These are phyloP conservation scores for Hybognathus amarus DNA, from an alignment of 2,797 vertebrate species.

Conservation along the genomic window DNA sequence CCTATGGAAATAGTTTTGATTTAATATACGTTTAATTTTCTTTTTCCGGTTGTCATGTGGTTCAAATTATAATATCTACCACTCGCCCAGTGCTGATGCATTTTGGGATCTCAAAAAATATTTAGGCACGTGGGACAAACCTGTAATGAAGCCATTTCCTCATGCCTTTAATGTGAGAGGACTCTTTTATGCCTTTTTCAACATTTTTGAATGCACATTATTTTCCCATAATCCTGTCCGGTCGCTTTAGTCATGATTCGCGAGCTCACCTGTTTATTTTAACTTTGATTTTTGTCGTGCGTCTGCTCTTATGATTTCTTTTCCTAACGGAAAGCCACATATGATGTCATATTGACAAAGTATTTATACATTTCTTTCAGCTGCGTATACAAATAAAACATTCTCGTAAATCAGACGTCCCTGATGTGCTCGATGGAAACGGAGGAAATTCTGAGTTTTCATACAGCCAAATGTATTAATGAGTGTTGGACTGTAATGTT, in stretches of 20 bases:
- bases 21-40: constrained; percentile 57
- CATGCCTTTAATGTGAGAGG: constrained; percentile 22
- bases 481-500: neutral
- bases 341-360: constrained; percentile 63
- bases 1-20: constrained; percentile 92
- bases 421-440: neutral
- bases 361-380: constrained; percentile 49
- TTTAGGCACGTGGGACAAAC: neutral
- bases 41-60: neutral
- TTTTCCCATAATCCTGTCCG: neutral
- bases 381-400: constrained; percentile 40
- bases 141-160: constrained; percentile 53
- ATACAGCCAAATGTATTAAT: neutral
- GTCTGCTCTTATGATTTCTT: constrained; percentile 55
- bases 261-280: constrained; percentile 15
- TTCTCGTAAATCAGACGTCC: neutral
- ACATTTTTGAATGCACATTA: constrained; percentile 14
- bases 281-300: constrained; percentile 38
- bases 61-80: constrained; percentile 49
- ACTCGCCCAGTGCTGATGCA: constrained; percentile 67
- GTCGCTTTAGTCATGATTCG: neutral
- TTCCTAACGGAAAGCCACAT: constrained; percentile 57
- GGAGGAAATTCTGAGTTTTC: neutral
- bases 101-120: constrained; percentile 62
- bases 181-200: constrained; percentile 23